These are phyloP conservation scores for Thymelicus sylvestris DNA, from an alignment of 2,888 invertebrate species.

Conservation along the genomic window DNA sequence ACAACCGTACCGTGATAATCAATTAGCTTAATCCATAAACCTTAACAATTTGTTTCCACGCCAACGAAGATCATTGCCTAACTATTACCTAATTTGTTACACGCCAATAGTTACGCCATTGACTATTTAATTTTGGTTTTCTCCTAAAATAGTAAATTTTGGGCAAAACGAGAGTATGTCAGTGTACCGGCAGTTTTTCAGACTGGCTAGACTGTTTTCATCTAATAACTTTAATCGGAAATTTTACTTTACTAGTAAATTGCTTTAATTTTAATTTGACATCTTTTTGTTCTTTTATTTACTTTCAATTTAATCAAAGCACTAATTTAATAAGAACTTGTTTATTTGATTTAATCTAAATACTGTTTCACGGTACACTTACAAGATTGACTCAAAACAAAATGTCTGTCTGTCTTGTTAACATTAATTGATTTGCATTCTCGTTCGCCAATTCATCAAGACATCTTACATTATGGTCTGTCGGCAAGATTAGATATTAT, in stretches of 20 bases:
- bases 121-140: not conserved
- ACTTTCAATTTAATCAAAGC: too few species aligned
- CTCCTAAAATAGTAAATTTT: not conserved
- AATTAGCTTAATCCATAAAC: slow-evolving; percentile 3
- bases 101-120: not conserved
- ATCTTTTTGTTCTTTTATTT: too few species aligned
- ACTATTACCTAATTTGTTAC: slow-evolving; percentile 4
- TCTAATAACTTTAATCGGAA: too few species aligned
- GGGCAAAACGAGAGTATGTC: not conserved
- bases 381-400: too few species aligned
- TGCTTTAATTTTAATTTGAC: too few species aligned
- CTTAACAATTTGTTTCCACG: not conserved
- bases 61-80: slow-evolving; percentile 3
- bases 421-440: not conserved
- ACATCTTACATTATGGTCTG: slow-evolving; percentile 1
- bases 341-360: not conserved
- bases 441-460: slow-evolving; percentile 3
- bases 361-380: not conserved
- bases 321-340: too few species aligned
- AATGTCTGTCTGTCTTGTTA: not conserved
- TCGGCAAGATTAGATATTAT: not conserved
- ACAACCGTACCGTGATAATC: not conserved
- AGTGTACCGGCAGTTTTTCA: not conserved
- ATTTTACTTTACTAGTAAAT: too few species aligned
- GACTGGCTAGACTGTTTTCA: too few species aligned